Percentiles rank a stretch among this genome's conserved stretches.
Evolutionary conservation across 2,888 invertebrate species (phyloP).

Genomic region (Cepaea hortensis): DNA sequence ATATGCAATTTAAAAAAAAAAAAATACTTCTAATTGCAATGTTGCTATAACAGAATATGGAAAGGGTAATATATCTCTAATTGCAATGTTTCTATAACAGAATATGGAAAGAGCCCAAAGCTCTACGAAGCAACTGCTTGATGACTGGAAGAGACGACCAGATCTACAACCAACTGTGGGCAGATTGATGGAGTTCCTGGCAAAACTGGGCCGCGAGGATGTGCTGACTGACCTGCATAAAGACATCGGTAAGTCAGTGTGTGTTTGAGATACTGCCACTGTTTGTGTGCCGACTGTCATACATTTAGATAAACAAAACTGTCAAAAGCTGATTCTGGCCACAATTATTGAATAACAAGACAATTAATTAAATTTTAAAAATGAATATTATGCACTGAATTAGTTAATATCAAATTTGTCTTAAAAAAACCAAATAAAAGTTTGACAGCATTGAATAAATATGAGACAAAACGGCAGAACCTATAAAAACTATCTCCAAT

Average conservation of each 20-base stretch:
- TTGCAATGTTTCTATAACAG: not conserved
- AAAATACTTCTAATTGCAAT: not conserved
- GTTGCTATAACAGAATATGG: not conserved
- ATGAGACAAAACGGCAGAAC: too few species aligned
- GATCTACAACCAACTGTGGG: conserved; percentile 62
- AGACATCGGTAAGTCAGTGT: too few species aligned
- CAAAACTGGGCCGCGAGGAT: conserved; percentile 60
- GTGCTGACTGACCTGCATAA: conserved; percentile 58
- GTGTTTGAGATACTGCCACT: too few species aligned
- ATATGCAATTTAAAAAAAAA: too few species aligned
- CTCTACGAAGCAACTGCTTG: conserved; percentile 60
- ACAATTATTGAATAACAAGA: too few species aligned
- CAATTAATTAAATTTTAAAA: too few species aligned
- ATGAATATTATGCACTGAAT: too few species aligned
- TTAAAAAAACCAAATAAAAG: too few species aligned
- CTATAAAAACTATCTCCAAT: too few species aligned
- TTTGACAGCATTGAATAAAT: too few species aligned
- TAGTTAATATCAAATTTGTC: too few species aligned
- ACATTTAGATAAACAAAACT: not conserved
- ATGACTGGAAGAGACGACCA: conserved; percentile 58
- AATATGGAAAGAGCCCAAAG: conserved; percentile 53
- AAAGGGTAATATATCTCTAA: not conserved
- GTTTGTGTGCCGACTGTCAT: too few species aligned
- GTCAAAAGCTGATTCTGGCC: not conserved
- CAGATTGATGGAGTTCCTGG: conserved; percentile 58